phyloP scores from a whole-genome alignment of 2,888 invertebrate species.

The Timema cristinae region DNA sequence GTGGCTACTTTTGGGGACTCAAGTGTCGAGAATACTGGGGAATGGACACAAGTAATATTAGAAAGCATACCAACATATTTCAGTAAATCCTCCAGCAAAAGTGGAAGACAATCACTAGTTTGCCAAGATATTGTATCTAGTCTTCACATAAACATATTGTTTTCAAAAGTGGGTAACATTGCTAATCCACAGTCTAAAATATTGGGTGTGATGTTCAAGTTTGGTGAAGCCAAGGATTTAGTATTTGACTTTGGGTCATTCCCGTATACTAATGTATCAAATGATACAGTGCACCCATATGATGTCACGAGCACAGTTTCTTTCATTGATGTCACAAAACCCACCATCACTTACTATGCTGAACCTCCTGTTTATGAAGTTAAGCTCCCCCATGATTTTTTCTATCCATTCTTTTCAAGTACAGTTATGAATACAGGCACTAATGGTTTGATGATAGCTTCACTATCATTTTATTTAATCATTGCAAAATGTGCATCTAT shows the following conservation, averaged over 20 bases:
- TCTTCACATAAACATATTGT: constrained; percentile 46
- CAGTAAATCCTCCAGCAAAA: constrained; percentile 41
- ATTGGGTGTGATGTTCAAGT: constrained; percentile 35
- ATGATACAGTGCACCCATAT: constrained; percentile 27
- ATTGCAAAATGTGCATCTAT: not conserved
- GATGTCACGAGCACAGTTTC: constrained; percentile 45
- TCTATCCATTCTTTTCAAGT: constrained; percentile 57
- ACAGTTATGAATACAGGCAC: not conserved
- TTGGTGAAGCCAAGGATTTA: constrained; percentile 29
- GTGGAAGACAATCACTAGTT: constrained; percentile 36
- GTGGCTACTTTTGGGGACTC: constrained; percentile 52
- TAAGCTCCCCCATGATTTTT: constrained; percentile 66
- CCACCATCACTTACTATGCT: constrained; percentile 50
- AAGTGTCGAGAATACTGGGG: constrained; percentile 41
- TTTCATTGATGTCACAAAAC: constrained; percentile 50
- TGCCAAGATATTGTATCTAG: constrained; percentile 44
- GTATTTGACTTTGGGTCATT: constrained; percentile 17
- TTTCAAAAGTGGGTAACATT: constrained; percentile 48
- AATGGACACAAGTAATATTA: constrained; percentile 48
- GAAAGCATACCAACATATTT: constrained; percentile 38
- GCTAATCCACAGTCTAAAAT: constrained; percentile 49
- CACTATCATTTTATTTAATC: not conserved
- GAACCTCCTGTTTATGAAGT: constrained; percentile 61
- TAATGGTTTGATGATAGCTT: not conserved
- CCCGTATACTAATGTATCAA: not conserved